A percentile compares a stretch with the other conserved stretches of the same genome.
These are phyloP conservation scores for Tubulanus polymorphus DNA, from an alignment of 2,888 invertebrate species.

Conservation along the genomic window DNA sequence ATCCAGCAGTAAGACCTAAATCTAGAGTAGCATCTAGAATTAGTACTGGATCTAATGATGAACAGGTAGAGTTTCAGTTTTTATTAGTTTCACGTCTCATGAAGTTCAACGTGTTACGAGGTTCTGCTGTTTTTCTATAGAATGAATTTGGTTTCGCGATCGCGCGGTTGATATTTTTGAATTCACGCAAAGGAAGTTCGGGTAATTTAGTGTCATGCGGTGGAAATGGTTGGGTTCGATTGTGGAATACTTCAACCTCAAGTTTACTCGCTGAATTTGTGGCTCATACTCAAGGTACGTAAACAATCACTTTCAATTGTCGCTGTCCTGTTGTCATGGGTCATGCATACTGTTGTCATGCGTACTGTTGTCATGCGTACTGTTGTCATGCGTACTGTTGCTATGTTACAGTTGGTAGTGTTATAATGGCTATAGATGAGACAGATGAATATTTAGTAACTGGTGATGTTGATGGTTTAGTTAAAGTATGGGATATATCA, in stretches of 20 bases:
- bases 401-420: slow-evolving; percentile 43
- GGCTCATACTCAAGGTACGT: slow-evolving; percentile 48
- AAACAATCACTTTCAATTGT: neutral
- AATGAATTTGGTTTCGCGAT: slow-evolving; percentile 48
- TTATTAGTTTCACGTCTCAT: neutral
- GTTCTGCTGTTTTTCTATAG: slow-evolving; percentile 21
- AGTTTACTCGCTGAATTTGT: slow-evolving; percentile 46
- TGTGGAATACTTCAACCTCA: slow-evolving; percentile 43
- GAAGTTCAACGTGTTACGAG: no score
- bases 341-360: neutral
- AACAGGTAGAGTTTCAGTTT: slow-evolving; percentile 21
- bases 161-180: slow-evolving; percentile 40
- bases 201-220: slow-evolving; percentile 51
- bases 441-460: slow-evolving; percentile 46
- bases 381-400: neutral
- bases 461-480: slow-evolving; percentile 49
- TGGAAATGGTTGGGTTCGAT: slow-evolving; percentile 52
- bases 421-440: slow-evolving; percentile 49
- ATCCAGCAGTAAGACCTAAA: slow-evolving; percentile 16
- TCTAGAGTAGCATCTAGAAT: slow-evolving; percentile 25
- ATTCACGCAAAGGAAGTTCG: slow-evolving; percentile 34
- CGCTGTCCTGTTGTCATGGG: neutral
- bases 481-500: slow-evolving; percentile 51
- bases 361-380: no score
- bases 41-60: slow-evolving; percentile 26